Evolutionary conservation across 1,140 invertebrate genomes (phyloP).

Genomic region (Pygmarrhopalites habei): DNA sequence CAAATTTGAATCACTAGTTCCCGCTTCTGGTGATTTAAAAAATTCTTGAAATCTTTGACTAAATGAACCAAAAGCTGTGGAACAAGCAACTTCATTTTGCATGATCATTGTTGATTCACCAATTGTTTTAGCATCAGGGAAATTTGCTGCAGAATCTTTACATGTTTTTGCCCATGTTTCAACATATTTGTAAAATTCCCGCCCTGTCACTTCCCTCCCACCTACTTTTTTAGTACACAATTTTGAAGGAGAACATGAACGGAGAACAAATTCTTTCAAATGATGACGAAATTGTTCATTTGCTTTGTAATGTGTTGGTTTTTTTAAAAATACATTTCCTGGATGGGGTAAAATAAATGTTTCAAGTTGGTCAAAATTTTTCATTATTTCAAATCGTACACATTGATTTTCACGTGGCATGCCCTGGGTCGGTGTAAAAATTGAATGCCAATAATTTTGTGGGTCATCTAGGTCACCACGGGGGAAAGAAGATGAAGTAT

Average conservation of each 20-base stretch:
- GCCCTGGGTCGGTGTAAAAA: neutral
- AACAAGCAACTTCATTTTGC: neutral
- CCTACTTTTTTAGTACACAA: neutral
- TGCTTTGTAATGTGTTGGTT: neutral
- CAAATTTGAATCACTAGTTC: neutral
- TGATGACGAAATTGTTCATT: neutral
- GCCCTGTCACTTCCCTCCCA: neutral
- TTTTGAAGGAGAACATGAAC: neutral
- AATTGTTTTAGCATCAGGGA: neutral
- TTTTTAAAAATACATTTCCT: neutral
- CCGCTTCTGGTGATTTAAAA: neutral
- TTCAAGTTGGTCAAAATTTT: neutral
- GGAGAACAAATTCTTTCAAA: neutral
- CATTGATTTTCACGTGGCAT: neutral
- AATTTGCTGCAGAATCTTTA: neutral
- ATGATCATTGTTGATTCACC: neutral
- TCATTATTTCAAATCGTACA: neutral
- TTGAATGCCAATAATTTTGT: neutral
- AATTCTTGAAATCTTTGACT: neutral
- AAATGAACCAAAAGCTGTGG: neutral
- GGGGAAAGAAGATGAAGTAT: neutral
- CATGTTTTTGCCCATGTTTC: neutral
- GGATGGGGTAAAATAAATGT: neutral
- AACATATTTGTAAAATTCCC: neutral
- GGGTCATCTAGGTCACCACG: neutral